phyloP scores from a whole-genome alignment of 1,140 invertebrate species.

The Lethocerus indicus region DNA sequence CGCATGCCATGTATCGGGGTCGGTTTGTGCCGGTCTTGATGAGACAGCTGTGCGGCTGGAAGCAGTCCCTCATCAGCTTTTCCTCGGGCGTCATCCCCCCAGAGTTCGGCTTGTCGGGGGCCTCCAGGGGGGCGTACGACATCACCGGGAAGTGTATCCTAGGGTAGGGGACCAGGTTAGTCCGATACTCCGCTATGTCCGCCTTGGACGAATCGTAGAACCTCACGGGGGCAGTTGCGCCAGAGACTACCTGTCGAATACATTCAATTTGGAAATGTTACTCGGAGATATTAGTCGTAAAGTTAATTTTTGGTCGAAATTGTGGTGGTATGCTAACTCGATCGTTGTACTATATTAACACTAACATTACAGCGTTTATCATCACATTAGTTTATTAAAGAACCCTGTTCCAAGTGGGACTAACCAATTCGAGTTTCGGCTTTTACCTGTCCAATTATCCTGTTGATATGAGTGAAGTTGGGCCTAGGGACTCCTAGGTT shows the following conservation, averaged over 20 bases:
- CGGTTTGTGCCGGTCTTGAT: conserved; percentile 40
- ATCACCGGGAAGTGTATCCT: conserved; percentile 34
- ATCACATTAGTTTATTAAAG: too few relatives aligned
- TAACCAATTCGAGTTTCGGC: too few relatives aligned
- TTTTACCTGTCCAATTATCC: conserved; percentile 51
- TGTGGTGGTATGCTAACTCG: too few relatives aligned
- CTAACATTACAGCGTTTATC: too few relatives aligned
- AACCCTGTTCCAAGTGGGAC: too few relatives aligned
- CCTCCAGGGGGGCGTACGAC: conserved; percentile 53
- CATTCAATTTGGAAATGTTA: too few relatives aligned
- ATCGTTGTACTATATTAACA: too few relatives aligned
- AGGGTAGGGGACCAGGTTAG: conserved; percentile 34
- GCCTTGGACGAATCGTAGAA: conserved; percentile 56
- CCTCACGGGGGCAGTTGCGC: conserved; percentile 34
- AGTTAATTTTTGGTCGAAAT: too few relatives aligned
- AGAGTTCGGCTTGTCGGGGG: conserved; percentile 63
- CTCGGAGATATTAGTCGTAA: too few relatives aligned
- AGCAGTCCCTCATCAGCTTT: conserved; percentile 23
- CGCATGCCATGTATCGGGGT: conserved; percentile 52
- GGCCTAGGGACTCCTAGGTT: conserved; percentile 51
- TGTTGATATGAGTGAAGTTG: conserved; percentile 66
- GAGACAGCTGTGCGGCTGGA: conserved; percentile 33
- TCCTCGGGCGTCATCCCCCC: conserved; percentile 48
- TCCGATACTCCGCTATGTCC: conserved; percentile 48
- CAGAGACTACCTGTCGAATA: conserved; percentile 25